Evolutionary conservation across 1,140 invertebrate genomes (phyloP).

Genomic region (Protaetia brevitarsis): DNA sequence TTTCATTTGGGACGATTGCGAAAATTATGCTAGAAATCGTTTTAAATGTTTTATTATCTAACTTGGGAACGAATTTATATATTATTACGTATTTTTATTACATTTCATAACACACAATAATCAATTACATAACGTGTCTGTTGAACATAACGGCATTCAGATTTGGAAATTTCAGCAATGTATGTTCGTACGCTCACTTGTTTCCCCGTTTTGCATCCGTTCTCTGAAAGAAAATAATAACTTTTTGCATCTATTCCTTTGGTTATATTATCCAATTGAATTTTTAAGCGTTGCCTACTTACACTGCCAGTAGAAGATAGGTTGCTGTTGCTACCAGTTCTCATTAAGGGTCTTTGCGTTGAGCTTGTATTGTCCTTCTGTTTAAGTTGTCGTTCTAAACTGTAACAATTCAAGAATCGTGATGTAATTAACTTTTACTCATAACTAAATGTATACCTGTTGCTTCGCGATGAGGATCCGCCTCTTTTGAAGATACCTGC

Average conservation of each 20-base stretch:
- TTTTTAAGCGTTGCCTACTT: not conserved
- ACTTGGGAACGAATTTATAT: conserved; percentile 9
- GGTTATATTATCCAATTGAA: not conserved
- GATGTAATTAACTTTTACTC: not conserved
- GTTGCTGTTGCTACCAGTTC: conserved; percentile 19
- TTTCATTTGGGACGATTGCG: not conserved
- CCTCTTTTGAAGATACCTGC: conserved; percentile 78
- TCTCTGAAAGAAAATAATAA: not conserved
- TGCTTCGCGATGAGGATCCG: conserved; percentile 60
- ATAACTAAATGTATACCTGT: conserved; percentile 56
- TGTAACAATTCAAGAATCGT: conserved; percentile 24
- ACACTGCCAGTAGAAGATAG: not conserved
- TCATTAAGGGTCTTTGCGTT: conserved; percentile 46
- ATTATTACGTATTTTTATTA: too few species aligned
- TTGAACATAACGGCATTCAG: not conserved
- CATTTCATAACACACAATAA: not conserved
- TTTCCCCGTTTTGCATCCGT: not conserved
- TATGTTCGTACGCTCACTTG: not conserved
- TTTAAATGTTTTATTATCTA: not conserved
- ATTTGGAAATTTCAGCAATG: not conserved
- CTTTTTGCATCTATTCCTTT: too few species aligned
- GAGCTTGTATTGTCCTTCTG: conserved; percentile 44
- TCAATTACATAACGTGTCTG: not conserved
- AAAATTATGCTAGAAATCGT: not conserved
- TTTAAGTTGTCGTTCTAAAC: conserved; percentile 40